Percentiles rank a stretch among this genome's conserved stretches.
Evolutionary conservation across 2,113 vertebrate genomes (phyloP).

Genomic region (Cathartes aura): DNA sequence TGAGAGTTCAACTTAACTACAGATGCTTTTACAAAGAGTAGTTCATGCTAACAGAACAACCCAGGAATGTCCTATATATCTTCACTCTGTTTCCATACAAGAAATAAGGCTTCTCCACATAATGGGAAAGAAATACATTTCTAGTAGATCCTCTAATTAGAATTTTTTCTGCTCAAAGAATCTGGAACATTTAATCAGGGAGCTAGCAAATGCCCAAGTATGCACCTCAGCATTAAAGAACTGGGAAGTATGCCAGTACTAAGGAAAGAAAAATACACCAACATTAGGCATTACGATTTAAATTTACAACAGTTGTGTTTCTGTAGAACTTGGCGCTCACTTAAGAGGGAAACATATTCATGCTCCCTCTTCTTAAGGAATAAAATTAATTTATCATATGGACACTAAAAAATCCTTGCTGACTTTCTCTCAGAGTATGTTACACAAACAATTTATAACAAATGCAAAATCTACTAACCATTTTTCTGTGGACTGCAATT

Average conservation of each 20-base stretch:
- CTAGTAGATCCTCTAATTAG: not conserved
- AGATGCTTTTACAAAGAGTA: not conserved
- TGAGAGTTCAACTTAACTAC: not conserved
- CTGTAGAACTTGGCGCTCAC: not conserved
- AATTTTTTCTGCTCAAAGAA: not conserved
- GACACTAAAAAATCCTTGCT: not conserved
- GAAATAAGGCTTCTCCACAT: not conserved
- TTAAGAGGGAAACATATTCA: not conserved
- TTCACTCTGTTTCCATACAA: not conserved
- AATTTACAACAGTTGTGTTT: not conserved
- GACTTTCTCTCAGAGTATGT: not conserved
- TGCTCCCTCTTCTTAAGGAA: not conserved
- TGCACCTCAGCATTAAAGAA: not conserved
- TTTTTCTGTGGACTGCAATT: conserved; percentile 97
- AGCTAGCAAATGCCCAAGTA: not conserved
- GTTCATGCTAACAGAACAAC: not conserved
- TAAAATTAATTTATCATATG: not conserved
- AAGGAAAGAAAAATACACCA: not conserved
- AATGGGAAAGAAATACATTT: not conserved
- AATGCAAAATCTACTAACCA: conserved; percentile 81
- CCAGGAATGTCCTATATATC: not conserved
- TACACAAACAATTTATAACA: fast-evolving
- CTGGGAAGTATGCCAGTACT: not conserved
- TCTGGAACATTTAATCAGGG: not conserved
- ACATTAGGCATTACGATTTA: not conserved